Evolutionary conservation across 1,140 invertebrate species (phyloP).

Genomic region (Rhopalosiphum padi): DNA sequence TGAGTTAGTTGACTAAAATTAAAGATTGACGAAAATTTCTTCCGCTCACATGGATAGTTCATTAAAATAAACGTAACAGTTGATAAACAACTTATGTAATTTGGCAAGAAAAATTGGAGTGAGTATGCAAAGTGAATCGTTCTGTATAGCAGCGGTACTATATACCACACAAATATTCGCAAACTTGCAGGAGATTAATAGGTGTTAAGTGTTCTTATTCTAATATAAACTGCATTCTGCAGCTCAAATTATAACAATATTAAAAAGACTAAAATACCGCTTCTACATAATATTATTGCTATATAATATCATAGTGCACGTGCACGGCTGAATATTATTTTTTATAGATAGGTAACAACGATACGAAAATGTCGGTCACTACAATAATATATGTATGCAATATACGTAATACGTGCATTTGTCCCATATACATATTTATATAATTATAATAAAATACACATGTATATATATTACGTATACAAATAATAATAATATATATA

Average conservation of each 20-base stretch:
- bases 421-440: not conserved
- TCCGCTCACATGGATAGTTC: too few species aligned
- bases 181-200: not conserved
- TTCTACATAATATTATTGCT: not conserved
- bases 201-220: not conserved
- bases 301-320: not conserved
- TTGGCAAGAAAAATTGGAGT: not conserved
- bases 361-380: not conserved
- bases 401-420: not conserved
- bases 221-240: not conserved
- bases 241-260: not conserved
- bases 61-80: too few species aligned
- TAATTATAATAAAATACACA: slow-evolving; percentile 1
- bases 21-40: too few species aligned
- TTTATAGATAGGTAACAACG: not conserved
- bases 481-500: not conserved
- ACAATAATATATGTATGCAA: not conserved
- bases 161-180: not conserved
- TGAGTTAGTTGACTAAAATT: too few species aligned
- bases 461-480: not conserved
- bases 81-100: not conserved
- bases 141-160: not conserved
- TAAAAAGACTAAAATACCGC: not conserved
- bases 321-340: not conserved
- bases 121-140: not conserved